Conservation (phyloP, 1,140 invertebrate genomes). For the Camponotus vicinus region DNA sequence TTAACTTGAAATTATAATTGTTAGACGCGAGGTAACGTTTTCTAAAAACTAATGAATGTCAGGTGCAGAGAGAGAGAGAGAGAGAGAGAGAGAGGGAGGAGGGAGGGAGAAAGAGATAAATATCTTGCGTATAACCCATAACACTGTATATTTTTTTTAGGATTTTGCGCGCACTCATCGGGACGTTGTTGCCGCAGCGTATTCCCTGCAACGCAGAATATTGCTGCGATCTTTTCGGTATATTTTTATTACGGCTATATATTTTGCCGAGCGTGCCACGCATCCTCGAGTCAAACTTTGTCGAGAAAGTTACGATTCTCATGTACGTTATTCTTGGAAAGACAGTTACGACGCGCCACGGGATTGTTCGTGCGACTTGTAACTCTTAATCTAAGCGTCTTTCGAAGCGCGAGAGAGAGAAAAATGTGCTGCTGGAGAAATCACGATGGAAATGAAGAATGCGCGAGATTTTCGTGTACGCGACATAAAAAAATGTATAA, state of each 20-base stretch:
- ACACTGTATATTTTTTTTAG: constrained; percentile 38
- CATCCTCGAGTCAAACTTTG: constrained; percentile 18
- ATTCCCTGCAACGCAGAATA: background rate
- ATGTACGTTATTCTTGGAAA: constrained; percentile 52
- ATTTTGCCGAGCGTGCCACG: constrained; percentile 35
- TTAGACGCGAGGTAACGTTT: background rate
- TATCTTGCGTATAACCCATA: background rate
- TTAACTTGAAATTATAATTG: background rate
- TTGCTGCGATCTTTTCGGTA: constrained; percentile 44
- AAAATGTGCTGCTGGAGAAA: background rate
- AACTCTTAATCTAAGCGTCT: constrained; percentile 35
- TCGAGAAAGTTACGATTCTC: constrained; percentile 54
- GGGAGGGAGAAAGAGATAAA: background rate
- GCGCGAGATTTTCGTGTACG: background rate
- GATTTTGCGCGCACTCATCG: constrained; percentile 11
- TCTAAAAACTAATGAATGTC: background rate
- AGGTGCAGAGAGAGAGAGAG: background rate
- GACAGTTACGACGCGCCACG: constrained; percentile 46
- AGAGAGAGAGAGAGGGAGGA: no score
- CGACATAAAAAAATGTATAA: background rate
- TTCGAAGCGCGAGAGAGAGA: background rate
- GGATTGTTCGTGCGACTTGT: constrained; percentile 46
- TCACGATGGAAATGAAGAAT: background rate
- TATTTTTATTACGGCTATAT: constrained; percentile 58
- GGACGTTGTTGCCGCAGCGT: background rate